phyloP scores from a whole-genome alignment of 2,113 vertebrate species.

The Triplophysa tibetana region DNA sequence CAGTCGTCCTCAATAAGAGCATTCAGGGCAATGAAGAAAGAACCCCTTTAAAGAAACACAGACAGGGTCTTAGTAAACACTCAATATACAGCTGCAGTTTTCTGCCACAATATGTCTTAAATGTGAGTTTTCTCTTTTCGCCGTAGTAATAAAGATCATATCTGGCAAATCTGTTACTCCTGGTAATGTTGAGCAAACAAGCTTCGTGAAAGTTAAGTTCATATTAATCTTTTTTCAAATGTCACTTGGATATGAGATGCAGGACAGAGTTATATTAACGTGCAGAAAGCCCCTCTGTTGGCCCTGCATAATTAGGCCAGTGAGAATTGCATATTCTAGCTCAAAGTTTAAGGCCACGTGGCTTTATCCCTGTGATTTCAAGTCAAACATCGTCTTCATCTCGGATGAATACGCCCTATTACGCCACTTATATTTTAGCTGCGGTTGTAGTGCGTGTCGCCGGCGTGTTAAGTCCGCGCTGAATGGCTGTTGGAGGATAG shows the following conservation, averaged over 20 bases:
- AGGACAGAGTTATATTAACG: conserved; percentile 65
- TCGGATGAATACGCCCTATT: conserved; percentile 34
- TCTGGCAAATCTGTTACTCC: conserved; percentile 57
- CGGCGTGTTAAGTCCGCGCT: conserved; percentile 43
- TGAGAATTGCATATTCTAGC: conserved; percentile 62
- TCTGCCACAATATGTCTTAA: conserved; percentile 60
- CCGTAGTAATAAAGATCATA: conserved; percentile 69
- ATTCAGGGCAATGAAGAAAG: conserved; percentile 46
- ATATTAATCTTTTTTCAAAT: conserved; percentile 77
- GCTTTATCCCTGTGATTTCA: conserved; percentile 69
- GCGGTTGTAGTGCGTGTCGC: conserved; percentile 42
- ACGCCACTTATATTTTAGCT: conserved; percentile 44
- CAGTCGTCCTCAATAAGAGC: conserved; percentile 54
- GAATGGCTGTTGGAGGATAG: conserved; percentile 40
- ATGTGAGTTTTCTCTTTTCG: conserved; percentile 61
- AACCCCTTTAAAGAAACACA: conserved; percentile 49
- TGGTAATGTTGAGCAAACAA: conserved; percentile 70
- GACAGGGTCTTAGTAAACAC: conserved; percentile 55
- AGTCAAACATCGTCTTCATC: conserved; percentile 57
- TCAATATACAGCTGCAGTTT: conserved; percentile 44
- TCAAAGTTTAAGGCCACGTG: conserved; percentile 75
- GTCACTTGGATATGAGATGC: conserved; percentile 69
- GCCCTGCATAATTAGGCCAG: conserved; percentile 66
- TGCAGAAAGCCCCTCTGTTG: conserved; percentile 58
- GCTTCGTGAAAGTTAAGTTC: conserved; percentile 64